These are phyloP conservation scores for Atherinosoma microstoma DNA, from an alignment of 2,797 vertebrate species.

Conservation along the genomic window DNA sequence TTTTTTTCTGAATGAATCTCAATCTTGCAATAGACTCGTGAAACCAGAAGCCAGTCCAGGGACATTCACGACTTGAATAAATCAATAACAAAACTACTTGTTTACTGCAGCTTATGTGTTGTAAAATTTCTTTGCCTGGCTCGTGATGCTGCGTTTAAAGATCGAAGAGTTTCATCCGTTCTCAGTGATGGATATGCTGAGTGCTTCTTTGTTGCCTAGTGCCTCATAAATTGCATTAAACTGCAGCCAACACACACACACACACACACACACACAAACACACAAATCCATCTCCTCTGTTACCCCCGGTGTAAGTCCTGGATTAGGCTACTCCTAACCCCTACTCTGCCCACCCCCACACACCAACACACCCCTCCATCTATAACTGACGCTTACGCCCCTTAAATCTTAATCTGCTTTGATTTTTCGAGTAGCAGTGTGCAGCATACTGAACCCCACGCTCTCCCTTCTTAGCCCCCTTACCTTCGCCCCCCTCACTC, in stretches of 20 bases:
- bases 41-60: too few species aligned
- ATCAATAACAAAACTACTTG: too few species aligned
- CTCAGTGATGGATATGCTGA: conserved; percentile 43
- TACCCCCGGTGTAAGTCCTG: conserved; percentile 30
- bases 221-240: conserved; percentile 18
- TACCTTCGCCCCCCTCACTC: conserved; percentile 42
- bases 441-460: conserved; percentile 31
- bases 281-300: conserved; percentile 44
- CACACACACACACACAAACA: conserved; percentile 28
- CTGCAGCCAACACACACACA: conserved; percentile 16
- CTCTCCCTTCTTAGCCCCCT: conserved; percentile 25
- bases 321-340: conserved; percentile 40
- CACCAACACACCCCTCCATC: conserved; percentile 25
- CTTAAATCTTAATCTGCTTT: conserved; percentile 62
- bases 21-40: too few species aligned
- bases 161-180: background rate
- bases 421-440: conserved; percentile 46
- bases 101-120: too few species aligned
- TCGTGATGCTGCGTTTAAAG: too few species aligned
- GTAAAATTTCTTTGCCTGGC: too few species aligned
- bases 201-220: conserved; percentile 17
- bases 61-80: too few species aligned
- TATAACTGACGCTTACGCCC: conserved; percentile 40
- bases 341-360: conserved; percentile 16
- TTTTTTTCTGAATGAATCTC: too few species aligned